A percentile compares a stretch with the other conserved stretches of the same genome.
These are phyloP conservation scores for Ariopsis seemanni DNA, from an alignment of 2,113 vertebrate genomes.

Conservation along the genomic window DNA sequence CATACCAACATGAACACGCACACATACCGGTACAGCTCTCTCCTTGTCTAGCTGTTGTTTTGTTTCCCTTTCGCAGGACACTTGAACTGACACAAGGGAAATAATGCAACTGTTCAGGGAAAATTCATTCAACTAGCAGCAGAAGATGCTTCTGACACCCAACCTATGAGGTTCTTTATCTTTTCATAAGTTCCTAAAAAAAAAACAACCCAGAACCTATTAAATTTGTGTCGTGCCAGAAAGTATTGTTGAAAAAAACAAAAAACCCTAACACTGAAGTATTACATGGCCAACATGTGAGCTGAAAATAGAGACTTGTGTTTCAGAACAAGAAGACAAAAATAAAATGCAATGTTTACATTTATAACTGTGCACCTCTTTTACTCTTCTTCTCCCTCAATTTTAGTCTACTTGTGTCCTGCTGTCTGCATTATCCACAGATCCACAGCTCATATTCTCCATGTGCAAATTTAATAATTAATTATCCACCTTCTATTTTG, in stretches of 20 bases:
- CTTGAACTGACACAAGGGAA: neutral
- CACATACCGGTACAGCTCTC: neutral
- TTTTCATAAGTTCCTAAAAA: slow-evolving; percentile 1
- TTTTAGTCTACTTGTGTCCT: neutral
- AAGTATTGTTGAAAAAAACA: neutral
- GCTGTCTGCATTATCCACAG: neutral
- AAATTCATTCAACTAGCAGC: neutral
- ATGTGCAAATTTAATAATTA: neutral
- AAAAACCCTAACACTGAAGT: neutral
- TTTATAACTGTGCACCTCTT: neutral
- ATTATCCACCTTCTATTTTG: neutral
- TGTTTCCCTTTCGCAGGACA: neutral
- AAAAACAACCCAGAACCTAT: neutral
- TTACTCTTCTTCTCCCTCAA: neutral
- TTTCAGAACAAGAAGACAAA: neutral
- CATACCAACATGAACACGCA: neutral
- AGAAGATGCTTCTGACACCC: neutral
- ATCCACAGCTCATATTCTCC: neutral
- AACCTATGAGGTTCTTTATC: neutral
- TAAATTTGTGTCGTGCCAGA: neutral
- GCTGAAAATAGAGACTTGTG: neutral
- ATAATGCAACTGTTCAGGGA: slow-evolving; percentile 4
- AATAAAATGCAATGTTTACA: neutral
- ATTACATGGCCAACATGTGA: neutral
- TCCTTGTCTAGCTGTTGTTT: neutral